phyloP scores from a whole-genome alignment of 30 jellyfish, hydroid and myxozoan genomes.

The Turritopsis dohrnii region DNA sequence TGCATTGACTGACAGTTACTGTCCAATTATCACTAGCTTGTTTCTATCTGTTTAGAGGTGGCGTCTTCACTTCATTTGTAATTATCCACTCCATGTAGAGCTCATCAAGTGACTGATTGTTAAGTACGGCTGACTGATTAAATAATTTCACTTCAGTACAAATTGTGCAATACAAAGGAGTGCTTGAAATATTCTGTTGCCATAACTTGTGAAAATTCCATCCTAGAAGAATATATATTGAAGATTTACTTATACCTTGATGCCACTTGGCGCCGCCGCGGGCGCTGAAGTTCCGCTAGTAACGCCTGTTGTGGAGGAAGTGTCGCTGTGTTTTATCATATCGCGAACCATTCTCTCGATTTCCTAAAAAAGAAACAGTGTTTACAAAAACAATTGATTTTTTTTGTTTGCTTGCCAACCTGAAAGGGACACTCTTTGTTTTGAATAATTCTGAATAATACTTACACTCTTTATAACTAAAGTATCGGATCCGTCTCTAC shows the following conservation, averaged over 20 bases:
- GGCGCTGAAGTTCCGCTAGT: not conserved
- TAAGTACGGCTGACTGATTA: not conserved
- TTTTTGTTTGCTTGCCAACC: too few species aligned
- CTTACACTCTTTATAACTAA: not conserved
- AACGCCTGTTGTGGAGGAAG: not conserved
- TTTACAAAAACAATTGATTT: not conserved
- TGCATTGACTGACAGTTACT: too few species aligned
- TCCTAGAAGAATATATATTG: too few species aligned
- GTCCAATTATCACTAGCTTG: too few species aligned
- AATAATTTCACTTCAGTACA: too few species aligned
- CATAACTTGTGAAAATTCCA: not conserved
- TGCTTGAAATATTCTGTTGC: not conserved
- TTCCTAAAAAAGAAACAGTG: not conserved
- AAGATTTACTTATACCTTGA: not conserved
- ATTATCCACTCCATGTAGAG: too few species aligned
- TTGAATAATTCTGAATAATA: not conserved
- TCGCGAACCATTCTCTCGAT: slow-evolving; percentile 7
- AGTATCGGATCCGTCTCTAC: slow-evolving; percentile 6
- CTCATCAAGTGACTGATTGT: too few species aligned
- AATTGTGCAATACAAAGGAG: too few species aligned
- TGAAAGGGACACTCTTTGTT: too few species aligned
- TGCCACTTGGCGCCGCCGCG: not conserved
- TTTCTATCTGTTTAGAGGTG: too few species aligned
- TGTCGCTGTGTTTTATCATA: not conserved
- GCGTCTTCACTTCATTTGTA: too few species aligned